Evolutionary conservation across 2,888 invertebrate species (phyloP).

Genomic region (Pomacea canaliculata): DNA sequence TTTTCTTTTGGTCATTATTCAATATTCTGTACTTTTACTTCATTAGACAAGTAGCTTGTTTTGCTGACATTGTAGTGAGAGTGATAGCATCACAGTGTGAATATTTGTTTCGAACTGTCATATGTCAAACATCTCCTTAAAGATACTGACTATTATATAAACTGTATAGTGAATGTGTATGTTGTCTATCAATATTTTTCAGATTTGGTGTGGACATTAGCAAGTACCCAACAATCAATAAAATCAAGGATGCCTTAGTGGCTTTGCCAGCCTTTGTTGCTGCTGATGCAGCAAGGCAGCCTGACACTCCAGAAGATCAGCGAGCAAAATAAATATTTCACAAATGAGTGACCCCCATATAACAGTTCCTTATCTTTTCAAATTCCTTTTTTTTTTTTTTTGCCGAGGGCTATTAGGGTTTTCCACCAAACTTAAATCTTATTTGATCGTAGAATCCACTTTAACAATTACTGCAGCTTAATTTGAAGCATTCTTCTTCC

Average conservation of each 20-base stretch:
- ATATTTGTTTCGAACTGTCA: too few species aligned
- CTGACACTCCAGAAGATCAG: constrained; percentile 83
- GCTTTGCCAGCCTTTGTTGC: constrained; percentile 91
- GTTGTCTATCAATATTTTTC: constrained; percentile 14
- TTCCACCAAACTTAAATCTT: too few species aligned
- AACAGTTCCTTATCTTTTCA: too few species aligned
- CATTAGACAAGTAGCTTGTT: background rate
- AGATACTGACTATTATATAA: too few species aligned
- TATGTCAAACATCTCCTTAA: too few species aligned
- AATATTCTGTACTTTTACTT: background rate
- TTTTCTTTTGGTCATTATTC: background rate
- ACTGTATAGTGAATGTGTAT: too few species aligned
- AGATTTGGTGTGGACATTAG: constrained; percentile 93
- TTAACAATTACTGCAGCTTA: too few species aligned
- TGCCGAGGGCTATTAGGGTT: too few species aligned
- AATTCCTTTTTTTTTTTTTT: too few species aligned
- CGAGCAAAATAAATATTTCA: constrained; percentile 19
- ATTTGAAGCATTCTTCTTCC: too few species aligned
- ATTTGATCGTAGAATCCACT: background rate
- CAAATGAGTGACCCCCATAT: too few species aligned
- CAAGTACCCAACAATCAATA: constrained; percentile 88
- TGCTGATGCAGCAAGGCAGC: constrained; percentile 91
- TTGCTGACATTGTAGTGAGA: background rate
- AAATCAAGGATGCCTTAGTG: constrained; percentile 87
- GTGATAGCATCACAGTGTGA: too few species aligned